Base-by-base conservation (phyloP, 2,888 invertebrate species). In the Rotaria socialis region DNA sequence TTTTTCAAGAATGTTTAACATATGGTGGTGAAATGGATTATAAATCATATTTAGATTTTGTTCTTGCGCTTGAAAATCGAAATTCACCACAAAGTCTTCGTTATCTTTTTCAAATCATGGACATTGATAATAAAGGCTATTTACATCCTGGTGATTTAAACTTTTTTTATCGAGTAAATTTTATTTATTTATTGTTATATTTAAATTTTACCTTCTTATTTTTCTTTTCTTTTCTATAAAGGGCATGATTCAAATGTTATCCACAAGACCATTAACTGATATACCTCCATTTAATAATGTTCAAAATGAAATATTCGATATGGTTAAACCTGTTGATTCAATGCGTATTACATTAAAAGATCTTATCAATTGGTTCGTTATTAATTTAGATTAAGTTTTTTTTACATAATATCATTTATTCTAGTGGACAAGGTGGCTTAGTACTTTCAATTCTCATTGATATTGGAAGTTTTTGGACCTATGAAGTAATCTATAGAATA, bases 231-330 rank as follows among this genome's bases (percentile, higher is more conserved):
- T 11, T 47, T 52, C 14, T 16, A 16, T 67, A 35, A 35, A 67
- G 94, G 67, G 67, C 4, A 96, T 95, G 1, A 96, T 97, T 88
- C 95, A 96, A 91, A 95, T 96, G 88, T 95, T 96, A 91, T 95
- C 97, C 94, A 93, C 93, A 86, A 93, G 94, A 14, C 95, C 95
- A 90, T 95, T 95, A 52, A 95, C 95, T n/a, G 96, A 96, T 88
- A 94, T 95, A 0, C 95, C 96, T 0, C 94, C 94, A 89, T 96
- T 97, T 91, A 94, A 96, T 89, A 96, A 97, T 92, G 95, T 97
- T 0, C 96, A 96, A 91, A 96, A 97, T 92, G 97, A 97, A 92
- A 95, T 97, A 88, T 97, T 96, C 92, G 97, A 97, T 92, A 97
- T 98, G 97, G 95, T 97, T 2, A 94, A 96, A 88, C 96, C 97